phyloP scores from a whole-genome alignment of 2,888 invertebrate genomes.

The Entomobrya multifasciata region DNA sequence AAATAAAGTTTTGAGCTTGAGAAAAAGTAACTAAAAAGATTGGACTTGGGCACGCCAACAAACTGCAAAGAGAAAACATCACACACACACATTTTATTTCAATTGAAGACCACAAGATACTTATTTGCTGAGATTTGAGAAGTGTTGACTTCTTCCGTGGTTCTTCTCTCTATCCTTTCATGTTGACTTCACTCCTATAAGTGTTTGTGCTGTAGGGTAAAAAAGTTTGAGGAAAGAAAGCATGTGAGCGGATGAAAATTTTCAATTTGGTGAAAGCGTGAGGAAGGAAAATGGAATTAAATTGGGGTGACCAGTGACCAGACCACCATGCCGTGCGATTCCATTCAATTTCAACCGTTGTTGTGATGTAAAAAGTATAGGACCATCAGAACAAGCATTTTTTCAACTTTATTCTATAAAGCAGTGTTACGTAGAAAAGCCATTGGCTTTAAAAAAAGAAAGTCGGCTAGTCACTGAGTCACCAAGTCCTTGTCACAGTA shows the following conservation, averaged over 20 bases:
- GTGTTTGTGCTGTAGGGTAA: conserved; percentile 49
- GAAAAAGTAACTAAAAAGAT: background rate
- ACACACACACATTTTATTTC: background rate
- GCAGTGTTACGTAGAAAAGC: no score
- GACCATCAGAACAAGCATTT: conserved; percentile 30
- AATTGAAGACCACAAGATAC: background rate
- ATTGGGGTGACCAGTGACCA: conserved; percentile 61
- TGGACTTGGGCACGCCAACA: background rate
- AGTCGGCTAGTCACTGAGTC: background rate
- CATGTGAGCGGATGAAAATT: conserved; percentile 59
- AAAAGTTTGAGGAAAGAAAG: conserved; percentile 52
- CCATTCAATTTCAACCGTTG: conserved; percentile 37
- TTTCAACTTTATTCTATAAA: background rate
- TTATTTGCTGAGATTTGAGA: background rate
- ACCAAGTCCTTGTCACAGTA: background rate
- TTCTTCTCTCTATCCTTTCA: background rate
- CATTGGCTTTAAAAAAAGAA: conserved; percentile 31
- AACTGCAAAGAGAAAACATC: background rate
- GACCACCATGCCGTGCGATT: conserved; percentile 65
- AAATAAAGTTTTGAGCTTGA: background rate
- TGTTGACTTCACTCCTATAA: background rate
- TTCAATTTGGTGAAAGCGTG: conserved; percentile 73
- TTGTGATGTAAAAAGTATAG: conserved; percentile 24
- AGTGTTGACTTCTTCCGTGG: conserved; percentile 7
- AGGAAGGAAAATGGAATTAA: conserved; percentile 71